These are phyloP conservation scores for Vidua macroura DNA, from an alignment of 2,113 vertebrate genomes.

Conservation along the genomic window DNA sequence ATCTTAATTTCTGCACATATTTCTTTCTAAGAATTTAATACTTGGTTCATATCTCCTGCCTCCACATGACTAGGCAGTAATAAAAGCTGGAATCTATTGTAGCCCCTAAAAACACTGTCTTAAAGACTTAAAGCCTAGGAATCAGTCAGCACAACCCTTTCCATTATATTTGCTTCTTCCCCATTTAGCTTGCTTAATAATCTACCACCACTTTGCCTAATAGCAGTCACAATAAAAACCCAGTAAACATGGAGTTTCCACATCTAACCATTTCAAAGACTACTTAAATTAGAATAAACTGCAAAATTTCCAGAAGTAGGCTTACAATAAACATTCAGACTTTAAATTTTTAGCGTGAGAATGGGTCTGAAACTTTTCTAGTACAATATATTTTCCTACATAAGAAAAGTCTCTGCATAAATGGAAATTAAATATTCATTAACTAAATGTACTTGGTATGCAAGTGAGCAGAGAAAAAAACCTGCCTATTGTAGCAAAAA, in stretches of 20 bases:
- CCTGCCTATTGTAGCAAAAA: neutral
- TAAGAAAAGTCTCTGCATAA: neutral
- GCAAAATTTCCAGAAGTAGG: neutral
- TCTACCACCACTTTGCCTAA: neutral
- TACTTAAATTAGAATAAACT: neutral
- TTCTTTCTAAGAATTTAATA: neutral
- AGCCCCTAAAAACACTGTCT: neutral
- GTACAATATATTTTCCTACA: neutral
- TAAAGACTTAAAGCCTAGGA: neutral
- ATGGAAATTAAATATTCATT: slow-evolving; percentile 25
- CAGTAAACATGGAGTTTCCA: neutral
- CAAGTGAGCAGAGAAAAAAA: neutral
- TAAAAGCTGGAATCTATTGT: neutral
- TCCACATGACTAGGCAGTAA: neutral
- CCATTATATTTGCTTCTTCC: neutral
- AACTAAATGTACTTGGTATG: neutral
- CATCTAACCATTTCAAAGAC: neutral
- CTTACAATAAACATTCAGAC: neutral
- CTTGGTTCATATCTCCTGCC: neutral
- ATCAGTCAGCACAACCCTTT: neutral
- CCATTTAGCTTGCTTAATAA: neutral
- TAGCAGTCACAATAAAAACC: neutral
- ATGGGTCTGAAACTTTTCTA: neutral
- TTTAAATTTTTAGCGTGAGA: neutral
- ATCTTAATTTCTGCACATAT: neutral